Conservation (phyloP, 1,140 invertebrate species). For the Varroa destructor region DNA sequence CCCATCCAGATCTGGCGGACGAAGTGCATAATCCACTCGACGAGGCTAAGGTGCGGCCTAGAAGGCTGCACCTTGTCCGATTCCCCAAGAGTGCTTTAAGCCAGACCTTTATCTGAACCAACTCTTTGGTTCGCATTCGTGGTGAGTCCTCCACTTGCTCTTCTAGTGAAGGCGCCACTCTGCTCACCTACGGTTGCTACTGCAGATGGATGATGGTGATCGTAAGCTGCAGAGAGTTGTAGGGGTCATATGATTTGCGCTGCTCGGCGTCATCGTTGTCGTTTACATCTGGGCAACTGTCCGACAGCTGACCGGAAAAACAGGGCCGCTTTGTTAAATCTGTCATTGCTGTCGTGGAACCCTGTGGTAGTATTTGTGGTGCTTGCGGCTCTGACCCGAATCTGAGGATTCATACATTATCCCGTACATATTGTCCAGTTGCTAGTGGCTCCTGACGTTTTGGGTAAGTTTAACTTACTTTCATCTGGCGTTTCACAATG, state of each 20-base stretch:
- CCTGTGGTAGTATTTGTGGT: constrained; percentile 10
- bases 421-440: constrained; percentile 1
- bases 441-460: no score
- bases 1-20: constrained; percentile 28
- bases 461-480: no score
- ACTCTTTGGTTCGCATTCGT: constrained; percentile 24
- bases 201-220: not conserved
- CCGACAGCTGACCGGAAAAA: constrained; percentile 14
- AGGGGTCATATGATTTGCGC: not conserved
- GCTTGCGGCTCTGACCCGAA: constrained; percentile 16
- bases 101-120: constrained; percentile 17
- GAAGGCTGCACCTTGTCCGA: not conserved
- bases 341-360: constrained; percentile 18
- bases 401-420: constrained; percentile 21
- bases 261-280: no score
- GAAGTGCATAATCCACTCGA: constrained; percentile 27
- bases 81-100: no score
- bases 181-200: not conserved
- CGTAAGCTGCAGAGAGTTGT: not conserved
- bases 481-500: no score
- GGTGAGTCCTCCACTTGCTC: constrained; percentile 11
- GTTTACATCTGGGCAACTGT: not conserved
- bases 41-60: constrained; percentile 5
- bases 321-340: constrained; percentile 20
- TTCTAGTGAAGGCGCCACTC: not conserved